phyloP scores from a whole-genome alignment of 2,797 vertebrate species.

The Mormyrus hasselquistii region DNA sequence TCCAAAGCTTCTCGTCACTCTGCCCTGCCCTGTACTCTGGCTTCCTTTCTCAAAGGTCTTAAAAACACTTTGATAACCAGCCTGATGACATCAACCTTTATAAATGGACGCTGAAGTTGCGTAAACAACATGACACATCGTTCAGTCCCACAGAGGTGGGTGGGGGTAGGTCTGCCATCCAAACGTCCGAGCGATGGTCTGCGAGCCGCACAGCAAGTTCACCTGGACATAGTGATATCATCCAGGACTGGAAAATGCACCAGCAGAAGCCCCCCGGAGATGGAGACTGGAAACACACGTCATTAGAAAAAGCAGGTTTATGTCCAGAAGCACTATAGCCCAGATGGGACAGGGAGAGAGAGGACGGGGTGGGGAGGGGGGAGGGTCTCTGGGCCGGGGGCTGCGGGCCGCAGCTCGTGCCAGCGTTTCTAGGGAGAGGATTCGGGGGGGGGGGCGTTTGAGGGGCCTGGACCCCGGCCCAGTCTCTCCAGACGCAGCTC shows the following conservation, averaged over 20 bases:
- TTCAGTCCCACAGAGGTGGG: neutral
- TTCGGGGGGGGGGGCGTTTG: neutral
- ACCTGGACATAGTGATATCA: neutral
- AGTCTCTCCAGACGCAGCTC: conserved; percentile 69
- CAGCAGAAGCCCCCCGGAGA: neutral
- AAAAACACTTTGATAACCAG: neutral
- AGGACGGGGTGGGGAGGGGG: conserved; percentile 21
- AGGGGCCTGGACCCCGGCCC: conserved; percentile 66
- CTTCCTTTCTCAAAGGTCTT: neutral
- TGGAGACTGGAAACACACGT: neutral
- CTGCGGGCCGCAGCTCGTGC: conserved; percentile 48
- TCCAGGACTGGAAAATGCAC: neutral
- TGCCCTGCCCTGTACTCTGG: neutral
- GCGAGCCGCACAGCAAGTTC: neutral
- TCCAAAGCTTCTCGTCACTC: neutral
- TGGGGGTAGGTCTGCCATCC: neutral
- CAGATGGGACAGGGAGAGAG: neutral
- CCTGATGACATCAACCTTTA: neutral
- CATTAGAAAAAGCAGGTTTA: neutral
- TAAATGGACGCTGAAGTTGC: neutral
- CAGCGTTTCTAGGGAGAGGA: conserved; percentile 54
- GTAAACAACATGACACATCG: neutral
- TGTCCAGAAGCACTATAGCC: neutral
- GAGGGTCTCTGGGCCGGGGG: conserved; percentile 48
- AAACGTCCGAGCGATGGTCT: no score